phyloP scores from a whole-genome alignment of 2,797 vertebrate genomes.

The Sebastes kiyomatsui region DNA sequence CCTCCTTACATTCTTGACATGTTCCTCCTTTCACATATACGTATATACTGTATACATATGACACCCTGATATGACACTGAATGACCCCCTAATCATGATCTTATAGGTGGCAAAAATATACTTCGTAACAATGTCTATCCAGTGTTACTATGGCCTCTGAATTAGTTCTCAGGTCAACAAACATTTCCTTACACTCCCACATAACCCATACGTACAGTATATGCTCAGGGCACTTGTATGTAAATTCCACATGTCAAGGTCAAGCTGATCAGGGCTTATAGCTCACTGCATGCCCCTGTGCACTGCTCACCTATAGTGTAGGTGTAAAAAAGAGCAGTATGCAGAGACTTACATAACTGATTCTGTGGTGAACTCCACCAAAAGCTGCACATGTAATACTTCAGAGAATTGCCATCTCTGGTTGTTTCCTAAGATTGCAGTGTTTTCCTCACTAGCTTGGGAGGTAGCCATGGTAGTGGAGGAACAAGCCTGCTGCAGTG shows the following conservation, averaged over 20 bases:
- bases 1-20: background rate
- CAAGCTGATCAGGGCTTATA: conserved; percentile 9
- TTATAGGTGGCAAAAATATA: background rate
- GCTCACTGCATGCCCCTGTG: background rate
- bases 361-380: conserved; percentile 21
- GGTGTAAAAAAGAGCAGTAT: conserved; percentile 35
- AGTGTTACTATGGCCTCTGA: background rate
- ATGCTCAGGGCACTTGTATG: background rate
- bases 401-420: conserved; percentile 11
- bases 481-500: background rate
- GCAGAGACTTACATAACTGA: conserved; percentile 25
- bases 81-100: background rate
- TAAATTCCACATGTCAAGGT: conserved; percentile 14
- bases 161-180: background rate
- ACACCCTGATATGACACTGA: background rate
- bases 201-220: background rate
- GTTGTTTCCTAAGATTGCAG: conserved; percentile 24
- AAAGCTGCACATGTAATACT: conserved; percentile 35
- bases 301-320: conserved; percentile 8
- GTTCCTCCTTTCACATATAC: background rate
- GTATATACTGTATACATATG: background rate
- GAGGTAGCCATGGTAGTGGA: background rate
- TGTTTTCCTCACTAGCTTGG: conserved; percentile 9
- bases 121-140: background rate
- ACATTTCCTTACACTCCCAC: background rate